Conservation (phyloP, 1,140 invertebrate species). For the fruit fly (Drosophila melanogaster) region Release_6_plus_ISO1_MT NT_033777.3:9794501-9795000, state of each 20-base stretch:
- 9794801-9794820: constrained; percentile 89
- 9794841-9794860: background rate
- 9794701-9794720: constrained; percentile 90
- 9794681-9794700: constrained; percentile 95
- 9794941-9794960: constrained; percentile 95
- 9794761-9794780: constrained; percentile 85
- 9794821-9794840: background rate
- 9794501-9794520: constrained; percentile 91
- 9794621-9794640: background rate
- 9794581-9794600: constrained; percentile 92
- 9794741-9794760: constrained; percentile 84
- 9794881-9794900: no score
- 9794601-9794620: constrained; percentile 92
- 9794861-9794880: background rate
- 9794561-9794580: constrained; percentile 91
- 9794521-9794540: constrained; percentile 93
- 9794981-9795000: constrained; percentile 85
- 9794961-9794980: constrained; percentile 91
- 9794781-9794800: constrained; percentile 93
- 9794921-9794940: background rate
- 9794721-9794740: constrained; percentile 84
- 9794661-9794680: constrained; percentile 93
- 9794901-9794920: no score
- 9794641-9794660: background rate
- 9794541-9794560: constrained; percentile 94